A percentile compares a stretch with the other conserved stretches of the same genome.
Evolutionary conservation across 2,888 invertebrate species (phyloP).

Genomic region (Pheosia gnoma): DNA sequence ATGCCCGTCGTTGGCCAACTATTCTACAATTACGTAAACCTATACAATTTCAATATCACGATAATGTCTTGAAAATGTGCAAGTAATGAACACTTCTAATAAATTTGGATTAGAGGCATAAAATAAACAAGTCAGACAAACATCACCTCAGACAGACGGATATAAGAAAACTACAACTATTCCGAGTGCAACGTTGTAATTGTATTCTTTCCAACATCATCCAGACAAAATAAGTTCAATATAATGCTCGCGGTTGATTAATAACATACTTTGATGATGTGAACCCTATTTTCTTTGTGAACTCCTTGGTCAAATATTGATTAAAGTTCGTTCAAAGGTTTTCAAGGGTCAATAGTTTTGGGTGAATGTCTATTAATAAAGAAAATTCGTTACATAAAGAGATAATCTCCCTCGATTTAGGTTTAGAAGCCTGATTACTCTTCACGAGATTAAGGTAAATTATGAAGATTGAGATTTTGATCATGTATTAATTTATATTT

Average conservation of each 20-base stretch:
- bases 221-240: slow-evolving; percentile 26
- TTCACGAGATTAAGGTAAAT: too few species aligned
- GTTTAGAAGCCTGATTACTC: not conserved
- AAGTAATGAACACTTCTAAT: not conserved
- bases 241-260: slow-evolving; percentile 15
- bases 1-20: too few species aligned
- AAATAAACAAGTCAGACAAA: not conserved
- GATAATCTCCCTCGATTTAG: not conserved
- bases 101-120: not conserved
- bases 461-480: too few species aligned
- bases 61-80: too few species aligned
- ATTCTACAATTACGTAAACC: too few species aligned
- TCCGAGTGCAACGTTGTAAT: not conserved
- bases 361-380: not conserved
- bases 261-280: slow-evolving; percentile 12
- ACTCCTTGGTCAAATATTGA: slow-evolving; percentile 21
- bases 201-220: slow-evolving; percentile 10
- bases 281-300: slow-evolving; percentile 23
- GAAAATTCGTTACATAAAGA: not conserved
- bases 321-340: slow-evolving; percentile 17
- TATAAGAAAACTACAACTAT: not conserved
- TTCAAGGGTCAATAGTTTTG: slow-evolving; percentile 16
- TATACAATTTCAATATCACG: too few species aligned
- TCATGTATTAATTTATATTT: too few species aligned
- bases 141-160: not conserved